A percentile compares a stretch with the other conserved stretches of the same genome.
These are phyloP conservation scores for Oscheius sp. DNA, from an alignment of 2,888 invertebrate genomes.

Conservation along the genomic window DNA sequence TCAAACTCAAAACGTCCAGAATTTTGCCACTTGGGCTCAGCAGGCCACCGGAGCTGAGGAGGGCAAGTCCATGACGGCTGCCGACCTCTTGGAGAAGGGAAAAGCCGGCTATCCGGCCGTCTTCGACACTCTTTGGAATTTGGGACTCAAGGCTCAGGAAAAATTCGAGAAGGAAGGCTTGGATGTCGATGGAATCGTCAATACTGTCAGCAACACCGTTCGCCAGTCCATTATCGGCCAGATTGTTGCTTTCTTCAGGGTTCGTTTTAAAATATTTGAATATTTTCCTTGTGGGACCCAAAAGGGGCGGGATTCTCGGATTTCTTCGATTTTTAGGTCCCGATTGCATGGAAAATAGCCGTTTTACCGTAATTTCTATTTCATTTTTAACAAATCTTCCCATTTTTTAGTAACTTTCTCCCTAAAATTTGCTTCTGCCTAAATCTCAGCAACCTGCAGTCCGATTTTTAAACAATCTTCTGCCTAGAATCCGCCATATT, in stretches of 20 bases:
- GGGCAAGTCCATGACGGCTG: conserved; percentile 60
- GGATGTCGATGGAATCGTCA: conserved; percentile 61
- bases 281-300: neutral
- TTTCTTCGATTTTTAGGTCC: no score
- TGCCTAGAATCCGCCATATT: no score
- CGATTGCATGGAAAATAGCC: no score
- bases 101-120: conserved; percentile 68
- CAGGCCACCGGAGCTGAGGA: conserved; percentile 59
- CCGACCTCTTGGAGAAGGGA: conserved; percentile 70
- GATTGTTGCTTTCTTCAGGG: conserved; percentile 67
- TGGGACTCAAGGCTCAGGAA: conserved; percentile 60
- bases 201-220: conserved; percentile 57
- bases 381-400: no score
- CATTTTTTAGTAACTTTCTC: no score
- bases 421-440: no score
- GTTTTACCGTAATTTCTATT: no score
- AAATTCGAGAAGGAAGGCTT: conserved; percentile 59
- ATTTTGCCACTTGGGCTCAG: conserved; percentile 67
- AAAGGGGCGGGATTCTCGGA: no score
- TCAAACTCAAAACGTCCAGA: conserved; percentile 67
- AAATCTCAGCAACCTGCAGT: no score
- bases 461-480: no score
- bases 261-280: conserved; percentile 14
- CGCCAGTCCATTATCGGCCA: conserved; percentile 60
- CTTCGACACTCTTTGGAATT: conserved; percentile 67